phyloP scores from a whole-genome alignment of 2,888 invertebrate species.

The Salticus scenicus region DNA sequence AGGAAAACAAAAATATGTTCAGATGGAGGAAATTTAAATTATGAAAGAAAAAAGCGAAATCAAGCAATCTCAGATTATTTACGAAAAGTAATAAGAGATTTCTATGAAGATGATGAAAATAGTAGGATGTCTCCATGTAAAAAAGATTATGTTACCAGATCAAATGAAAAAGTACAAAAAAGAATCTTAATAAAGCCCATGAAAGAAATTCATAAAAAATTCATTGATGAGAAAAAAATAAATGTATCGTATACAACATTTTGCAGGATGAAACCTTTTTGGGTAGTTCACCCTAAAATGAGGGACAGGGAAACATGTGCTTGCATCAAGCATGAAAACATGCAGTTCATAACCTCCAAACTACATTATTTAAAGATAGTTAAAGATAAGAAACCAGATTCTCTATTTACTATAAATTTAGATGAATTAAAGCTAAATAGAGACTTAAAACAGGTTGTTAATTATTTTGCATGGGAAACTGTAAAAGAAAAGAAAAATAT shows the following conservation, averaged over 20 bases:
- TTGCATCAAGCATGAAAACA: neutral
- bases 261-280: neutral
- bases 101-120: too few relatives aligned
- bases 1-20: too few relatives aligned
- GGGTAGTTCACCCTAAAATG: neutral
- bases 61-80: too few relatives aligned
- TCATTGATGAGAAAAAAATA: neutral
- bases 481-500: too few relatives aligned
- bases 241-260: neutral
- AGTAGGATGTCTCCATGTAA: neutral
- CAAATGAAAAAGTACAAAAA: too few relatives aligned
- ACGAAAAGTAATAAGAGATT: too few relatives aligned
- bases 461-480: too few relatives aligned
- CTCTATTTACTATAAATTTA: neutral
- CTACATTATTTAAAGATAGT: too few relatives aligned
- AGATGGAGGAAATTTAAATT: neutral
- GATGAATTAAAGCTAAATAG: neutral
- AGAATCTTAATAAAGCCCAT: neutral
- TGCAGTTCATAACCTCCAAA: neutral
- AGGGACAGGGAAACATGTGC: neutral
- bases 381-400: too few relatives aligned
- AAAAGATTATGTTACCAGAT: neutral
- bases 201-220: too few relatives aligned
- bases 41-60: too few relatives aligned
- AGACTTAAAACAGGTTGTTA: neutral